Percentiles rank a stretch among this genome's conserved stretches.
Conservation (phyloP, 2,888 invertebrate species). For the Erebia palarica region DNA sequence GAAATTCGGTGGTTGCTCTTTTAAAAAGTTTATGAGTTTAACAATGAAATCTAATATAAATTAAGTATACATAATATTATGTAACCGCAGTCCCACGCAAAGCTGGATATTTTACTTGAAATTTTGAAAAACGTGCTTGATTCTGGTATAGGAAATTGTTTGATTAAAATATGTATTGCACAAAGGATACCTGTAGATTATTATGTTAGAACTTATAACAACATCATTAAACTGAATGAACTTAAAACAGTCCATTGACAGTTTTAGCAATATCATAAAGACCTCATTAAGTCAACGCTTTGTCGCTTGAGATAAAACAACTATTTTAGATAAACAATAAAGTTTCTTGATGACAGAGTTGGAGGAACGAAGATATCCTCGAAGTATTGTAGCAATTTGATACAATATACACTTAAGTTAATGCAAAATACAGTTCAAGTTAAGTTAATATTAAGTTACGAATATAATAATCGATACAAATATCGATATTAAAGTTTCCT, state of each 20-base stretch:
- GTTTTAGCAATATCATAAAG: slow-evolving; percentile 24
- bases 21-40: too few species aligned
- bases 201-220: background rate
- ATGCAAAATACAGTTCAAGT: background rate
- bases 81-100: too few species aligned
- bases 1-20: too few species aligned
- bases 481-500: too few species aligned
- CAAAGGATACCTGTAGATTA: background rate
- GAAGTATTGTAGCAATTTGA: background rate
- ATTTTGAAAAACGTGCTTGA: background rate
- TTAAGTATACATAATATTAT: too few species aligned
- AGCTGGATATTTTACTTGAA: too few species aligned
- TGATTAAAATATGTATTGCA: too few species aligned
- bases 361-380: slow-evolving; percentile 2
- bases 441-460: background rate
- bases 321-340: slow-evolving; percentile 32
- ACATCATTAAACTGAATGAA: slow-evolving; percentile 11
- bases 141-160: background rate
- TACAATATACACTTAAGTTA: background rate
- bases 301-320: slow-evolving; percentile 31
- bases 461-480: too few species aligned
- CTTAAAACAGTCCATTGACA: slow-evolving; percentile 25
- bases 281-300: slow-evolving; percentile 34
- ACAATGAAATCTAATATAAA: too few species aligned
- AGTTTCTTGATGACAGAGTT: slow-evolving; percentile 13